Conservation (phyloP, 2,888 invertebrate genomes). For the Cataglyphis cursor region DNA sequence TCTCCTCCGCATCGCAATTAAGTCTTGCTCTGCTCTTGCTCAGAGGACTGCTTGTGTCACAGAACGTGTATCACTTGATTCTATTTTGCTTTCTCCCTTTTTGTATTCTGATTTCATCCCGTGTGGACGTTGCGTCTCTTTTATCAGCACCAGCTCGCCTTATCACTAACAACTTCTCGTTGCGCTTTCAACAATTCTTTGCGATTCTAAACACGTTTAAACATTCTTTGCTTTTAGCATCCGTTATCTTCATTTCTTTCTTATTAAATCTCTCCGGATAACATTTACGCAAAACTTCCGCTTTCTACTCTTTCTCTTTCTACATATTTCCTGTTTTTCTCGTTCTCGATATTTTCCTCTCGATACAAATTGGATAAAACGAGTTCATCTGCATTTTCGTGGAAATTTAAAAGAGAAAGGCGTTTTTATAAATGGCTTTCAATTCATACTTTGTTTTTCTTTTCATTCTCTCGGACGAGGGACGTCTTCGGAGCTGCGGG, state of each 20-base stretch:
- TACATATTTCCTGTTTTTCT: background rate
- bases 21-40: conserved; percentile 18
- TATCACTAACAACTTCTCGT: conserved; percentile 27
- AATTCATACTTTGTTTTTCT: conserved; percentile 19
- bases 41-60: background rate
- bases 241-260: background rate
- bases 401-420: background rate
- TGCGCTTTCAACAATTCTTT: conserved; percentile 14
- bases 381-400: background rate
- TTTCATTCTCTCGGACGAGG: conserved; percentile 34
- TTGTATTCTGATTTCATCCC: conserved; percentile 36
- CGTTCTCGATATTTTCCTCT: background rate
- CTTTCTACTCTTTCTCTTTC: conserved; percentile 17
- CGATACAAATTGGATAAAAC: background rate
- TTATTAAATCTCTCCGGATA: background rate
- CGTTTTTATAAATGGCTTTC: background rate
- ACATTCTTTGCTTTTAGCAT: background rate
- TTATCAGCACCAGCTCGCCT: conserved; percentile 20
- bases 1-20: background rate
- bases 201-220: background rate
- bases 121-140: conserved; percentile 30
- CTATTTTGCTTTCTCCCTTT: conserved; percentile 49
- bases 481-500: conserved; percentile 18
- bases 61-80: conserved; percentile 22
- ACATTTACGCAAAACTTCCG: conserved; percentile 7